Conservation (phyloP, 2,113 vertebrate genomes). For the Rhegmatorhina hoffmannsi region DNA sequence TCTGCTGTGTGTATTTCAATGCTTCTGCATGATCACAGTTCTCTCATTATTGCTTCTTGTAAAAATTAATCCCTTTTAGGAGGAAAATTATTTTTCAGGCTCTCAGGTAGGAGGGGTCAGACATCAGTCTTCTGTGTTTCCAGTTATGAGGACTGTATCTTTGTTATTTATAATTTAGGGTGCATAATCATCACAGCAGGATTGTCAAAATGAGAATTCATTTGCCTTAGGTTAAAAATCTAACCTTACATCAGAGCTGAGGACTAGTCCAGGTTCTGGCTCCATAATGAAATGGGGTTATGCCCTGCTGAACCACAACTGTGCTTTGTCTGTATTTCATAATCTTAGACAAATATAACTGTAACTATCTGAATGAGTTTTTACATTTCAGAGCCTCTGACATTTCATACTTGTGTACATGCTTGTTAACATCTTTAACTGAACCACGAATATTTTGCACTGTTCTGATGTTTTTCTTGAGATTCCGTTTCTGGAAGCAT, state of each 20-base stretch:
- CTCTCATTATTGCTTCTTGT: background rate
- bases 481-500: background rate
- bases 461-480: background rate
- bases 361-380: background rate
- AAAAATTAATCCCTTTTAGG: background rate
- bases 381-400: background rate
- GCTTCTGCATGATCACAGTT: background rate
- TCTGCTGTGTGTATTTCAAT: background rate
- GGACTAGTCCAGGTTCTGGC: background rate
- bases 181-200: background rate
- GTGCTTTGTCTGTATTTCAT: background rate
- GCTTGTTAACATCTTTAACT: background rate
- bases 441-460: background rate
- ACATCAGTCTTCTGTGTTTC: background rate
- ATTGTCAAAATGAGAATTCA: background rate
- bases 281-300: background rate
- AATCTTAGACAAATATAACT: background rate
- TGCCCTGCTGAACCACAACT: background rate
- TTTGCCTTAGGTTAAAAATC: background rate
- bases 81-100: background rate
- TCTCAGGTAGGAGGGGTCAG: background rate
- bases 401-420: background rate
- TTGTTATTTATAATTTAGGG: background rate
- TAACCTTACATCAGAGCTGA: background rate
- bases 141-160: background rate